Conservation (phyloP, 2,888 invertebrate species). For the Diarsia brunnea region DNA sequence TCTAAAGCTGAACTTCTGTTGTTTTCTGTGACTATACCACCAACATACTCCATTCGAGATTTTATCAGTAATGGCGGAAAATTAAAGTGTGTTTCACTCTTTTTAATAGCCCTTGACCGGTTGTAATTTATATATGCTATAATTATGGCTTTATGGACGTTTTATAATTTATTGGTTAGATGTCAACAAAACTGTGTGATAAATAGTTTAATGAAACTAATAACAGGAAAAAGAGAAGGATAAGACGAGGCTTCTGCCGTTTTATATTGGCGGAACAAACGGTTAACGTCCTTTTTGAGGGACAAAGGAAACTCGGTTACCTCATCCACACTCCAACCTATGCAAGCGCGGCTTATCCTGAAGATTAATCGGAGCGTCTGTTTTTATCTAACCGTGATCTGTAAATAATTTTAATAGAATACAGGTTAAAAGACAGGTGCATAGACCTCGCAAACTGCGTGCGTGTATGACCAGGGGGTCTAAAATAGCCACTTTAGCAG, state of each 20-base stretch:
- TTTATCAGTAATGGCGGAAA: constrained; percentile 29
- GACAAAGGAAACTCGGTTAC: no score
- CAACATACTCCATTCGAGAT: constrained; percentile 7
- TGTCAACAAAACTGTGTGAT: background rate
- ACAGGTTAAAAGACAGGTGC: no score
- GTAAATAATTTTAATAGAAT: no score
- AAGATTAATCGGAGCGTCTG: no score
- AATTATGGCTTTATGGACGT: constrained; percentile 13
- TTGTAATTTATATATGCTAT: constrained; percentile 22
- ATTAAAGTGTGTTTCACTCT: constrained; percentile 1
- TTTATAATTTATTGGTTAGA: constrained; percentile 6
- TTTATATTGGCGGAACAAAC: no score
- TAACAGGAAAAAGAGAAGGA: background rate
- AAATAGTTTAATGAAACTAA: background rate
- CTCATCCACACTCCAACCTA: no score
- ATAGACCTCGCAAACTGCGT: no score
- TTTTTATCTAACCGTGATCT: no score
- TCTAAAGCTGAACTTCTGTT: background rate
- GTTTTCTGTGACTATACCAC: background rate
- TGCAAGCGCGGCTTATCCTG: no score
- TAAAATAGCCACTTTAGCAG: no score
- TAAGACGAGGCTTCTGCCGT: background rate
- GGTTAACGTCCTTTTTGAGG: no score
- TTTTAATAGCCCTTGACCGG: constrained; percentile 5
- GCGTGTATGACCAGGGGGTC: no score